phyloP scores from a whole-genome alignment of 2,888 invertebrate genomes.

The Melikaiella ostensackeni region DNA sequence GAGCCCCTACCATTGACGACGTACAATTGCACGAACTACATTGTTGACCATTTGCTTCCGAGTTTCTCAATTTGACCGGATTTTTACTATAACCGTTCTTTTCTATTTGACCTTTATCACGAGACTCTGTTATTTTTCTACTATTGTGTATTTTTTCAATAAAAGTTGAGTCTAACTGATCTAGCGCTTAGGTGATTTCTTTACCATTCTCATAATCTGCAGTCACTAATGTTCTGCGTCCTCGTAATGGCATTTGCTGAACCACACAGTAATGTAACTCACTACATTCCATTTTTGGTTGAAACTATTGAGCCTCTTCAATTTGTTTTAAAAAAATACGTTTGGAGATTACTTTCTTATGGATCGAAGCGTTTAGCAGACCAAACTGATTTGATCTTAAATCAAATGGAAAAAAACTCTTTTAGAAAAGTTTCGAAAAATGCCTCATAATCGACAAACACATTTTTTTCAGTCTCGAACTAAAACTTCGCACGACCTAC shows the following conservation, averaged over 20 bases:
- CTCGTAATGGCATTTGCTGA: constrained; percentile 47
- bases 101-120: constrained; percentile 3
- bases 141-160: constrained; percentile 4
- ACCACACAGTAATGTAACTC: constrained; percentile 48
- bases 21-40: neutral
- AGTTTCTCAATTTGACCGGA: neutral
- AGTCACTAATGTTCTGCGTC: constrained; percentile 42
- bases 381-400: constrained; percentile 41
- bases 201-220: constrained; percentile 43
- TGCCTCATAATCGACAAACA: neutral
- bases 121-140: neutral
- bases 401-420: constrained; percentile 44
- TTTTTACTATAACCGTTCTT: neutral
- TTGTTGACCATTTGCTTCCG: too few relatives aligned
- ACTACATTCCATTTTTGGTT: constrained; percentile 26
- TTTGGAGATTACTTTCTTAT: constrained; percentile 34
- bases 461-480: constrained; percentile 40
- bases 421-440: constrained; percentile 38
- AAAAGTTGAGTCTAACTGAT: constrained; percentile 41
- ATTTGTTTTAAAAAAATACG: constrained; percentile 45
- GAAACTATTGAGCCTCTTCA: constrained; percentile 45
- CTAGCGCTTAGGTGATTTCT: constrained; percentile 43
- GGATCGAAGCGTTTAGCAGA: constrained; percentile 26
- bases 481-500: constrained; percentile 42
- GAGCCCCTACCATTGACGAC: neutral